phyloP scores from a whole-genome alignment of 2,797 vertebrate genomes.

The Sebastes oblongus region DNA sequence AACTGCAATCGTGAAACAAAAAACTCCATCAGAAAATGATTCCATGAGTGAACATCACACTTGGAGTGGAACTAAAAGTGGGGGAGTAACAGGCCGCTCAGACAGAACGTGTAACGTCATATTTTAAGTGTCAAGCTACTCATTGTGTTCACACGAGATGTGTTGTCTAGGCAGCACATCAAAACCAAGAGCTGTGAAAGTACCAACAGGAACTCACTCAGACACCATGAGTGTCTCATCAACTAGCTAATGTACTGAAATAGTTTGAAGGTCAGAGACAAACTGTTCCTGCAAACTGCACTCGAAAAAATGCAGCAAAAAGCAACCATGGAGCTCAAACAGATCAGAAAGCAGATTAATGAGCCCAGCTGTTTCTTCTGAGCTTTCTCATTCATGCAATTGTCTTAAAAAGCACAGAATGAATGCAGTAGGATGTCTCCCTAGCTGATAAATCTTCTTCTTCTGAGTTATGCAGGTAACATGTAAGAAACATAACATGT shows the following conservation, averaged over 20 bases:
- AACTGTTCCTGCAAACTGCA: conserved; percentile 13
- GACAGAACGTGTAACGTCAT: conserved; percentile 26
- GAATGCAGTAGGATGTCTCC: neutral
- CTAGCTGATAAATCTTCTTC: neutral
- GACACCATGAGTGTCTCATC: conserved; percentile 29
- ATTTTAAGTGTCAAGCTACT: conserved; percentile 30
- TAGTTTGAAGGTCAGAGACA: conserved; percentile 23
- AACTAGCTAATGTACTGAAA: conserved; percentile 13
- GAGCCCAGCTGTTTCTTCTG: neutral
- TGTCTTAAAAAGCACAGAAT: neutral
- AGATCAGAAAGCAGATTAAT: neutral
- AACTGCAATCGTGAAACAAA: neutral
- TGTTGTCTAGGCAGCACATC: conserved; percentile 32
- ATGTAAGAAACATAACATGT: neutral
- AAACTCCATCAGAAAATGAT: neutral
- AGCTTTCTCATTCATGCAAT: neutral
- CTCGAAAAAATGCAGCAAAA: neutral
- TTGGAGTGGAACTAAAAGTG: neutral
- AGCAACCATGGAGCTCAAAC: neutral
- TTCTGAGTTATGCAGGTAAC: neutral
- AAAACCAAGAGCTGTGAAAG: conserved; percentile 38
- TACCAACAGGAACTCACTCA: conserved; percentile 33
- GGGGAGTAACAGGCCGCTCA: conserved; percentile 33
- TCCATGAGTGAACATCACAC: neutral
- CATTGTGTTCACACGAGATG: conserved; percentile 43